A percentile compares a stretch with the other conserved stretches of the same genome.
Conservation (phyloP, 2,113 vertebrate species). For the Pedionomus torquatus region DNA sequence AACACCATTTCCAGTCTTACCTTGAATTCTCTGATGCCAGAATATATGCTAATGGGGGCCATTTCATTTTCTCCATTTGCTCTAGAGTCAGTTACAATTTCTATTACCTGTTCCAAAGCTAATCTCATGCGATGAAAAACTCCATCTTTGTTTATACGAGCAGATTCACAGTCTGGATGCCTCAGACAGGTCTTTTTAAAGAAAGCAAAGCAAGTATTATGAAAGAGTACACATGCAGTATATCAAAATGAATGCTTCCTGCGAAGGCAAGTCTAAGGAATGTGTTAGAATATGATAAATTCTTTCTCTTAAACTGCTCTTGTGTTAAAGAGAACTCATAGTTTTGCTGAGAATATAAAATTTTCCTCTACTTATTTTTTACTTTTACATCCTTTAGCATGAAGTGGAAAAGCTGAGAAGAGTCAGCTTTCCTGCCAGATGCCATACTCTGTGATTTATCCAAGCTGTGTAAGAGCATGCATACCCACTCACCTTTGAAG, state of each 20-base stretch:
- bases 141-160: constrained; percentile 93
- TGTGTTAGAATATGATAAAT: background rate
- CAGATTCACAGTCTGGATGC: constrained; percentile 98
- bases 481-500: constrained; percentile 87
- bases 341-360: background rate
- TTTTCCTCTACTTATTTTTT: background rate
- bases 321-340: background rate
- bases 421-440: background rate
- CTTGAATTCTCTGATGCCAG: constrained; percentile 93
- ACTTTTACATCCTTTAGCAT: background rate
- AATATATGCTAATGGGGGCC: constrained; percentile 87
- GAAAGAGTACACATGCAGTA: background rate
- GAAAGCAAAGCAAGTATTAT: background rate
- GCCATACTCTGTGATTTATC: background rate
- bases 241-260: background rate
- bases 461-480: rapidly evolving
- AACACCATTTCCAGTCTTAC: constrained; percentile 68
- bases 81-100: constrained; percentile 92
- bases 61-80: constrained; percentile 82
- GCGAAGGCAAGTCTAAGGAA: background rate
- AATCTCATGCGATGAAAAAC: constrained; percentile 96
- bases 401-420: background rate
- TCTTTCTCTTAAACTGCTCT: background rate
- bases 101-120: constrained; percentile 95
- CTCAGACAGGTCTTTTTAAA: constrained; percentile 91